Percentiles rank a stretch among this genome's conserved stretches.
phyloP scores from a whole-genome alignment of 2,113 vertebrate genomes.

The Ochotona princeps region DNA sequence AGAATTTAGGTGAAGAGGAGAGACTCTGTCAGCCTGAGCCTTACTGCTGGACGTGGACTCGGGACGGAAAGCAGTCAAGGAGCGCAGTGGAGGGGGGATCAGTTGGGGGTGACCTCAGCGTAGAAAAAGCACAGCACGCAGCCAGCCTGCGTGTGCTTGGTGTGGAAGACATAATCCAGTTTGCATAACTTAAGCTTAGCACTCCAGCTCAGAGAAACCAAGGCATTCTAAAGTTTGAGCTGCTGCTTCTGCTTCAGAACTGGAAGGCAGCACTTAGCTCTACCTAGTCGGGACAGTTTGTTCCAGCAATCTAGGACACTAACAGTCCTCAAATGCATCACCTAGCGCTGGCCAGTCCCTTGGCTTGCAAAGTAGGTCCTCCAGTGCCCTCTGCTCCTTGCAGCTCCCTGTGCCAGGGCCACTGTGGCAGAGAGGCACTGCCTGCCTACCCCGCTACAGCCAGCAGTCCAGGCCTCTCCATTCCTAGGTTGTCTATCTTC shows the following conservation, averaged over 20 bases:
- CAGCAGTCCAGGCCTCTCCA: neutral
- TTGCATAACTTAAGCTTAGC: neutral
- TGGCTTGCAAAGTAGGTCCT: neutral
- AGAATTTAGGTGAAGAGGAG: constrained; percentile 5
- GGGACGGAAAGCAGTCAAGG: too few species aligned
- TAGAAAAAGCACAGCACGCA: too few species aligned
- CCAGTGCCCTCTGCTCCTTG: neutral
- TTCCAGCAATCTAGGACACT: neutral
- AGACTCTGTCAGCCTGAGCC: neutral
- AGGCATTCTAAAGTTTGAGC: neutral
- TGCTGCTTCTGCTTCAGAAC: neutral
- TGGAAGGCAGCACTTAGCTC: neutral
- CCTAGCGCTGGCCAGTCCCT: neutral
- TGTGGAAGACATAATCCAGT: neutral
- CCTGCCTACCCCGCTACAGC: accelerated
- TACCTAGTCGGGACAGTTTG: neutral
- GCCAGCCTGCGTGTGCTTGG: neutral
- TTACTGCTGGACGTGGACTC: neutral
- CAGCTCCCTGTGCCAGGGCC: neutral
- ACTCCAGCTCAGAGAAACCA: neutral
- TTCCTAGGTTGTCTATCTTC: neutral
- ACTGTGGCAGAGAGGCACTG: neutral
- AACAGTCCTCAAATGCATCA: neutral
- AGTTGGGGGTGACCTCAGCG: too few species aligned
- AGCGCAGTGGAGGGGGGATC: too few species aligned